phyloP scores from a whole-genome alignment of 2,113 vertebrate species.

The Dromaius novaehollandiae region DNA sequence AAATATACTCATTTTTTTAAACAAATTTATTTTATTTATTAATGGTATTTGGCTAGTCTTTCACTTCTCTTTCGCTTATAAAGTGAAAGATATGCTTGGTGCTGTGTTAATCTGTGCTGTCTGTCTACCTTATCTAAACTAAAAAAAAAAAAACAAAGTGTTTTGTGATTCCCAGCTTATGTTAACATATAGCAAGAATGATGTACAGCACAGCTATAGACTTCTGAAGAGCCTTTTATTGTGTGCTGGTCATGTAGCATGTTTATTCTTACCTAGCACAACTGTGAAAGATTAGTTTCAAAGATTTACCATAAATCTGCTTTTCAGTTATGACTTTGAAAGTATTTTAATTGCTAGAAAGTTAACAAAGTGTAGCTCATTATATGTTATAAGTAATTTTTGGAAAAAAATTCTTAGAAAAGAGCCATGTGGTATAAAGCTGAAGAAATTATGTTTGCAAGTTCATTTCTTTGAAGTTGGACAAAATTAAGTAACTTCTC shows the following conservation, averaged over 20 bases:
- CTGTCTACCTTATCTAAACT: neutral
- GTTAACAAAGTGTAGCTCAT: neutral
- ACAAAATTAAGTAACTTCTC: neutral
- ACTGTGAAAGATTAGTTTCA: neutral
- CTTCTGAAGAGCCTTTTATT: neutral
- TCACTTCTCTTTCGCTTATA: neutral
- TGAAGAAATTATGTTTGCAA: neutral
- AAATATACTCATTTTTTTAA: neutral
- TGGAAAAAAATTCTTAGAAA: neutral
- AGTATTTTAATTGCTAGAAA: neutral
- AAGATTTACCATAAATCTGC: neutral
- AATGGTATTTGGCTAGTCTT: neutral
- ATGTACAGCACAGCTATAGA: neutral
- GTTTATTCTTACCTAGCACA: neutral
- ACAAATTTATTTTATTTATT: neutral
- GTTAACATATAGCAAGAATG: neutral
- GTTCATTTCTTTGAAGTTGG: neutral
- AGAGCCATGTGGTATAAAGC: neutral
- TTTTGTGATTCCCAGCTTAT: rapidly evolving
- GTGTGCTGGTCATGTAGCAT: too few species aligned
- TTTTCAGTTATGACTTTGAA: neutral
- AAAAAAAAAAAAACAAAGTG: neutral
- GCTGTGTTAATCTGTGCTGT: rapidly evolving
- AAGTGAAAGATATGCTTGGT: neutral
- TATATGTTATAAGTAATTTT: neutral